A percentile compares a stretch with the other conserved stretches of the same genome.
Evolutionary conservation across 2,113 vertebrate genomes (phyloP).

Genomic region (Odocoileus virginianus): DNA sequence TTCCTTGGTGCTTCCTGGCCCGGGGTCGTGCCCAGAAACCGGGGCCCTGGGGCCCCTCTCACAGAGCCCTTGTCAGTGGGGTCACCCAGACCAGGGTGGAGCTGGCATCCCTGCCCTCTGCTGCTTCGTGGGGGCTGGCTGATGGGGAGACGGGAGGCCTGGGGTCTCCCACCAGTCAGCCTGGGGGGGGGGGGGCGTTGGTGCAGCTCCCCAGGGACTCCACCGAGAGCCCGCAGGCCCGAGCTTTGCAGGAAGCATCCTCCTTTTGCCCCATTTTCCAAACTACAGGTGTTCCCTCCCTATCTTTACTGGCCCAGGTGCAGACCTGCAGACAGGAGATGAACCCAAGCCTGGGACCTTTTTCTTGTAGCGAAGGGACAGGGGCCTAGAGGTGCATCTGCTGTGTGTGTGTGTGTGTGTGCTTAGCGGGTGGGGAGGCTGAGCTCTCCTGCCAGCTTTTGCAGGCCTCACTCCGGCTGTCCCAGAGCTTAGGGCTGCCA

Average conservation of each 20-base stretch:
- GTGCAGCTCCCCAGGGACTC: background rate
- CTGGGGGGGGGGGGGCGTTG: background rate
- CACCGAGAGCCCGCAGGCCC: fast-evolving
- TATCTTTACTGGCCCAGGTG: background rate
- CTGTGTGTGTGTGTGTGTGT: background rate
- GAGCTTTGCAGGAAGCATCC: fast-evolving
- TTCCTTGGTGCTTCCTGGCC: background rate
- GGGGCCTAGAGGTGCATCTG: background rate
- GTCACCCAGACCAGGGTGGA: background rate
- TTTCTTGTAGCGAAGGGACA: background rate
- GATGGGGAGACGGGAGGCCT: no score
- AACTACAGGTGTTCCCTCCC: background rate
- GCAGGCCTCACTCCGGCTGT: fast-evolving
- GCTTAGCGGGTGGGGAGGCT: background rate
- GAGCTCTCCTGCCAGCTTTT: background rate
- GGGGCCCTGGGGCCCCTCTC: background rate
- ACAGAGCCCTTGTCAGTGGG: background rate
- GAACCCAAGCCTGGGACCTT: background rate
- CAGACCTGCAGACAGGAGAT: fast-evolving
- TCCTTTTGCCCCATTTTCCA: background rate
- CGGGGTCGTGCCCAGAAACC: background rate
- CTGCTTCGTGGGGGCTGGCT: background rate
- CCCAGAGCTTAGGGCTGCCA: background rate
- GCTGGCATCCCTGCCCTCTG: background rate
- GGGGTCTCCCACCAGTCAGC: background rate